phyloP scores from a whole-genome alignment of 2,888 invertebrate genomes.

The Ernsta delagoae region DNA sequence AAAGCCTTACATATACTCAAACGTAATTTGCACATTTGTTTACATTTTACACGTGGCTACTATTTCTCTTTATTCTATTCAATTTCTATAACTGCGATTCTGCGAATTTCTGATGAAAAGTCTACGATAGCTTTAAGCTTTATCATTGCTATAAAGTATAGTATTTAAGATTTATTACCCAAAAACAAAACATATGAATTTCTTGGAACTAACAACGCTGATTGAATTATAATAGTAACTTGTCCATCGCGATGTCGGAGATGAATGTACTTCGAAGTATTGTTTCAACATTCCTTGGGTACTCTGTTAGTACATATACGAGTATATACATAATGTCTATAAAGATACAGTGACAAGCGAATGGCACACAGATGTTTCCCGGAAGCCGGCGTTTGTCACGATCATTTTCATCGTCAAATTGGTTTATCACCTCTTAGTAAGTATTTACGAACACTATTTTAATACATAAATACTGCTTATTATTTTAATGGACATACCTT shows the following conservation, averaged over 20 bases:
- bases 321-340: not conserved
- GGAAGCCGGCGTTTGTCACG: constrained; percentile 37
- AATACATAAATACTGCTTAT: too few species aligned
- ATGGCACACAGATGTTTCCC: constrained; percentile 39
- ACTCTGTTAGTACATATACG: not conserved
- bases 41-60: not conserved
- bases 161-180: not conserved
- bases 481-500: too few species aligned
- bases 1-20: not conserved
- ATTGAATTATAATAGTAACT: not conserved
- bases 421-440: too few species aligned
- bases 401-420: too few species aligned
- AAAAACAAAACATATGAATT: not conserved
- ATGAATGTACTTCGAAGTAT: not conserved
- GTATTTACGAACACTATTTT: too few species aligned
- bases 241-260: not conserved
- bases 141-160: too few species aligned
- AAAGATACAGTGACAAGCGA: constrained; percentile 17
- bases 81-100: not conserved
- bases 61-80: not conserved
- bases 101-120: not conserved
- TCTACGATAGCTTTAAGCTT: not conserved
- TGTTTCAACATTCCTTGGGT: constrained; percentile 1
- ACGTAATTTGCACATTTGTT: not conserved
- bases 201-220: not conserved